phyloP scores from a whole-genome alignment of 2,113 vertebrate species.

The Antigone vipio region DNA sequence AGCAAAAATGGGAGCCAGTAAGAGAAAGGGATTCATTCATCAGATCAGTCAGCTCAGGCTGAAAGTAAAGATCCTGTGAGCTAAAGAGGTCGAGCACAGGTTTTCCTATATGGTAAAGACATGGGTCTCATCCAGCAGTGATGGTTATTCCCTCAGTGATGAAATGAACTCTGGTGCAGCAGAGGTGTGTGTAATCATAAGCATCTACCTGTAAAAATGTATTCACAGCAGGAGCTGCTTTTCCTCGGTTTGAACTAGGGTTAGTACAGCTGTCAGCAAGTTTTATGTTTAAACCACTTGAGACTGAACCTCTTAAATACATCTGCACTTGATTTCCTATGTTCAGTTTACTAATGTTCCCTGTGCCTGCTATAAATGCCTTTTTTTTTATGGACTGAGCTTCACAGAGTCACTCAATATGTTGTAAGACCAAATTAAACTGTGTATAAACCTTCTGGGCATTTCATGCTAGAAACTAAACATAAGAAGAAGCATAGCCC shows the following conservation, averaged over 20 bases:
- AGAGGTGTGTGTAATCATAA: neutral
- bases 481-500: neutral
- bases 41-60: neutral
- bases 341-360: neutral
- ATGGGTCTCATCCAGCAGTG: rapidly evolving
- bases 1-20: neutral
- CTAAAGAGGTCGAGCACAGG: neutral
- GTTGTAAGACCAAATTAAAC: neutral
- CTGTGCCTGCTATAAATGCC: neutral
- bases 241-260: neutral
- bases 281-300: neutral
- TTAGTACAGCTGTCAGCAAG: neutral
- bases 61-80: neutral
- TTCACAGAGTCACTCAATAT: neutral
- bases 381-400: neutral
- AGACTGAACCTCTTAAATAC: neutral
- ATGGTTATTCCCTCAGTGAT: neutral
- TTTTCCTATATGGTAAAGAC: neutral
- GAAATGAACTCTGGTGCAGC: neutral
- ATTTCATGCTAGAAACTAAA: neutral
- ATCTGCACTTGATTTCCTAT: neutral
- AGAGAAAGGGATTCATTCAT: neutral
- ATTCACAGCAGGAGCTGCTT: neutral
- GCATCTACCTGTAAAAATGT: neutral
- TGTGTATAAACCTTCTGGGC: neutral